Base-by-base conservation (phyloP, 2,797 vertebrate genomes). In the Pristis pectinata region DNA sequence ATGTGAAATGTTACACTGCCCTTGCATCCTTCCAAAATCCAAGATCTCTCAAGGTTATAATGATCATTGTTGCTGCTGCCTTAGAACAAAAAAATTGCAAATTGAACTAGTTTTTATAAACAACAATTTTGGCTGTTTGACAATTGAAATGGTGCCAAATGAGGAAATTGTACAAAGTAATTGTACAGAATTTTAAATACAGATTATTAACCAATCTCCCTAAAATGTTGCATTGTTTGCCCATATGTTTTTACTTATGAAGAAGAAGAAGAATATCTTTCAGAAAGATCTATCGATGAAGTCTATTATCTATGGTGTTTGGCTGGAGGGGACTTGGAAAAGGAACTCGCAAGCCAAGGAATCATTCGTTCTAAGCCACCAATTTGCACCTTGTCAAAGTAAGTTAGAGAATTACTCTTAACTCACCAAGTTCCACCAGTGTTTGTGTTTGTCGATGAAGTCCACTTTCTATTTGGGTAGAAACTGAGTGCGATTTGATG, bases 301-400 rank as follows among this genome's bases (percentile, higher is more conserved):
- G 98, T 99, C 64, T 99, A 99, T 97, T 97, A 99, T 96, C 98
- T 99, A 95, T 99, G 99, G 99, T 99, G 99, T 96, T 97, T 99
- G 96, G 99, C 99, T 44, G 99, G 99, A 95, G 99, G 99, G 95
- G 99, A 99, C 97, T 96, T 99, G 96, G 99, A 99, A 96, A 99
- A 99, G 96, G 99, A 99, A 95, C 98, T 99, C 95, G 98, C 98
- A 96, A 99, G 98, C 96, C 98, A 99, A 96, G 99, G 98, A 96
- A 99, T 99, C 94, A 99, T 99, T 96, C 98, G 98, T 95, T 99
- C 99, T 95, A 99, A 99, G 96, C 98, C 99, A 95, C 98, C 99
- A 8, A 96, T 99, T 96, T 99, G 99, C 97, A 99, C 99, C 0
- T 97, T 99, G 94, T 98, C 99, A 41, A 99, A 99, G 99, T 99